Evolutionary conservation across 2,797 vertebrate genomes (phyloP), one percentile per base, ranked within the genome.

Genomic region (Clangula hyemalis): DNA sequence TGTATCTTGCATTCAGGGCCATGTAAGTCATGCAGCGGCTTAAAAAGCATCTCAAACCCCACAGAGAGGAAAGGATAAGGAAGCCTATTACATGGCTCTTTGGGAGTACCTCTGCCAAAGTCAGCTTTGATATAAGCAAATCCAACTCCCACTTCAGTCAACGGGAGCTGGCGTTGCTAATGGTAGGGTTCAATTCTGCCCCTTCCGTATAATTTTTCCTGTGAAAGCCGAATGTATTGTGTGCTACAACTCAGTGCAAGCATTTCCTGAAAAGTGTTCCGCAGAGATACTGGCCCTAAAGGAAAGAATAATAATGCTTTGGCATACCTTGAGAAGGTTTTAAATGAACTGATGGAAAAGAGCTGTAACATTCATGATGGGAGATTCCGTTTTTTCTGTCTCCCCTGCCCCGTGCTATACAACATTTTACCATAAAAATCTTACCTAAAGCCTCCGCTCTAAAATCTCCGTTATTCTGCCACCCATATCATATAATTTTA

Each of bases 11-110:
- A 24, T 79, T 87, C 58, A 83, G 84, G 45, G 45, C 13, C 79
- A 66, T 54, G 36, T 85, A 92, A 90, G 53, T 78, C 51, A 79
- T 3, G 21, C 57, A 92, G n/a, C 61, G 90, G 45, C 57, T 84
- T 84, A 86, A 90, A 94, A 93, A 82, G 43, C 47, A 25, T 76
- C 68, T 88, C 53, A 84, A 49, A 84, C 71, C 47, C 53, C 66
- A 61, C 17, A 38, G 70, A 81, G 58, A 73, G 66, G 73, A 87
- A 79, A 86, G 65, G 56, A 80, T 75, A 93, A 95, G 79, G 80
- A 82, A 91, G 82, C 39, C 64, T 82, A 56, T 92, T 90, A 70
- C 47, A 18, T 61, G 72, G 34, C 56, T 92, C 66, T 88, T 76
- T 91, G 70, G 83, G 74, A 90, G 39, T 64, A 64, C 73, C 36